Base-by-base conservation (phyloP, 2,888 invertebrate genomes). In the Himalopsyche anomala region DNA sequence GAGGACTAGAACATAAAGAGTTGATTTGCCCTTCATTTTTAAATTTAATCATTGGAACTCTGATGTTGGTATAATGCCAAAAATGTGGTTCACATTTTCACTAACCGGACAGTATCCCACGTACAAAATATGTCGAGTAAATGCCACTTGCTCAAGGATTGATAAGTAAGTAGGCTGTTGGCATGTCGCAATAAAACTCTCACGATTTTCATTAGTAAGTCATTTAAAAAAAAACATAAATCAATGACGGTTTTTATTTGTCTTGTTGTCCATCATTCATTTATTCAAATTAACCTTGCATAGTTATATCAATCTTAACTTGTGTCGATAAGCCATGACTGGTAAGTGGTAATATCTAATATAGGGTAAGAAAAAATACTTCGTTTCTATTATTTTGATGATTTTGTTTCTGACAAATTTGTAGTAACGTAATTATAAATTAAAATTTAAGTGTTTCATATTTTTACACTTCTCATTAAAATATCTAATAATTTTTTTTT, bases 121-220 rank as follows among this genome's bases (percentile, higher is more conserved):
- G 62, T 62, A 62, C 8, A 62, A 62, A 62, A 62, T 62, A 4
- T 62, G 83, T 80, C 87, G 85, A 54, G 85, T 81, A 88, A 81
- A 88, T 88, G 88, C 85, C 88, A 88, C 88, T 88, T 88, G 88
- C 82, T 83, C 88, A 87, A 86, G 87, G 87, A 88, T 87, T 62
- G 51, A 51, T 51, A 51, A 51, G 42, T 28, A 3, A 69, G 38
- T 42, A 36, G 40, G 12, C 80, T 51, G 12, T 51, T 15, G 40
- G 36, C 40, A 40, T n/a, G 80, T 62, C 62, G 28, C 62, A 62
- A 62, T 28, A 19, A 56, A n/a, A 1, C 56, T 56, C 56, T 62
- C 62, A 62, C 62, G 62, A 62, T 19, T 62, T 62, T 62, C 62
- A 62, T 62, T 62, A 62, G 28, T 19, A 62, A 62, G 19, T 62